Evolutionary conservation across 2,113 vertebrate species (phyloP), one percentile per base, ranked within the genome.

Genomic region (Protomyctophum bolini): DNA sequence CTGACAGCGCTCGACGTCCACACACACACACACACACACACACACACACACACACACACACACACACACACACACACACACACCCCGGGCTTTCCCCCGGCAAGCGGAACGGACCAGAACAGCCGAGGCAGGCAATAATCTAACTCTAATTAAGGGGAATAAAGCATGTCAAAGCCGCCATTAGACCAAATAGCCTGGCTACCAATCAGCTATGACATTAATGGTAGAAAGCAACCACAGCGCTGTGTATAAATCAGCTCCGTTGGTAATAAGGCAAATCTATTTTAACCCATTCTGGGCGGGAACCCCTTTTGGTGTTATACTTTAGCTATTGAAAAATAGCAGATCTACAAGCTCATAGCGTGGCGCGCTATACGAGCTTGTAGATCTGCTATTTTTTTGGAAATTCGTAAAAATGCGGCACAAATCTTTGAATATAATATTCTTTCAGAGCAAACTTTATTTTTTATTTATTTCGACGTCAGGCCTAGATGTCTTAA

Each of bases 61-160:
- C 21, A 21, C 21, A 21, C 21, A 21, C 21, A 21, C 21, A 21
- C 21, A 21, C 21, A 21, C 21, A 21, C 33, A 41, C 76, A 62
- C 84, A 86, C 67, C 68, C 78, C 88, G 76, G 82, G 84, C 89
- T 86, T 91, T 88, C 82, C 85, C 33, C 9, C 79, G 73, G 21
- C 21, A 21, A 21, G 21, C 21, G 21, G 21, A 21, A 21, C 21
- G 21, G 21, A 21, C 21, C 21, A 1, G 91, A 94, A 92, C 76
- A 88, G 61, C 86, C 28, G 57, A 89, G 92, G 88, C 84, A 91
- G 92, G 81, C 88, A 93, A 89, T 92, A 93, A 92, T 88, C 86
- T 91, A 77, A 86, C 84, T 76, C 87, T 93, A 94, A 93, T 94
- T 93, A 95, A 93, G 92, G 92, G 88, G 89, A 92, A 94, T 93